Evolutionary conservation across 2,797 vertebrate genomes (phyloP).

Genomic region (Halcyon chelicuti): DNA sequence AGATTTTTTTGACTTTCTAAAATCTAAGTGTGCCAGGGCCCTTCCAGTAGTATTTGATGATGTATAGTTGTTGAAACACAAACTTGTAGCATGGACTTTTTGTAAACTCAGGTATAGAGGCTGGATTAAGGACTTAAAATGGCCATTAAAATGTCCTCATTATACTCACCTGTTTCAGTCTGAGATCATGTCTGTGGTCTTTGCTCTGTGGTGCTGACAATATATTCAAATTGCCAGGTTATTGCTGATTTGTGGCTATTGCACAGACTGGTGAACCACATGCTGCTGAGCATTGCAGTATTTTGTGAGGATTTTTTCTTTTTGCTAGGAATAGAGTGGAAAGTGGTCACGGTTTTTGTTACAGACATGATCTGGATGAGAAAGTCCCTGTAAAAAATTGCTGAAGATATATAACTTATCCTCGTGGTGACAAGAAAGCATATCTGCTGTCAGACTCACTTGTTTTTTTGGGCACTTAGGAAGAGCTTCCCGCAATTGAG

Average conservation of each 20-base stretch:
- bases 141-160: not conserved
- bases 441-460: slow-evolving; percentile 9
- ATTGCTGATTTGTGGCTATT: not conserved
- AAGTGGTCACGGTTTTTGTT: not conserved
- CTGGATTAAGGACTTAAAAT: not conserved
- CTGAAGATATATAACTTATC: not conserved
- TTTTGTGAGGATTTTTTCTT: not conserved
- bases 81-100: not conserved
- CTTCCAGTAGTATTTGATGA: not conserved
- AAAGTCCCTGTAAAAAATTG: not conserved
- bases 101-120: not conserved
- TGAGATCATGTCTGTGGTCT: not conserved
- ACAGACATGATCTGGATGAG: not conserved
- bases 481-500: not conserved
- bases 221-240: not conserved
- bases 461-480: not conserved
- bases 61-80: not conserved
- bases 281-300: not conserved
- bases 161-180: not conserved
- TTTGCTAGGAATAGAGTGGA: not conserved
- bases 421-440: not conserved
- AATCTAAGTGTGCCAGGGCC: not conserved
- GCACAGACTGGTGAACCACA: not conserved
- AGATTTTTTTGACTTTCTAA: not conserved
- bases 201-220: not conserved